phyloP scores from a whole-genome alignment of 2,113 vertebrate genomes.

The Aspidoscelis tigris region DNA sequence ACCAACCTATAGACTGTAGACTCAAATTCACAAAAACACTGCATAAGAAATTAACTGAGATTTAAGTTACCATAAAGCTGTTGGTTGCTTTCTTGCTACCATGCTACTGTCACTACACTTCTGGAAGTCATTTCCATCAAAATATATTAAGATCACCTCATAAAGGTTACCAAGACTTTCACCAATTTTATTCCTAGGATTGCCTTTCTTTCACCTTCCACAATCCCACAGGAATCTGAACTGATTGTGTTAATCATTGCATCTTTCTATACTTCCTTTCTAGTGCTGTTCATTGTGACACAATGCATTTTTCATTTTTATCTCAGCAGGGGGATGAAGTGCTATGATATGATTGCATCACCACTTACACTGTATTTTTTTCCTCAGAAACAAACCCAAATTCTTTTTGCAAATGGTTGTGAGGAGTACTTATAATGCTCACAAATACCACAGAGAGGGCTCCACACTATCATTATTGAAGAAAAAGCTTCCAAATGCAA shows the following conservation, averaged over 20 bases:
- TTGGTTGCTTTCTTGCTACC: too few species aligned
- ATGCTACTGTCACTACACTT: neutral
- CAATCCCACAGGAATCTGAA: neutral
- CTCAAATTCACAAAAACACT: too few species aligned
- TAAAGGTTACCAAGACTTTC: neutral
- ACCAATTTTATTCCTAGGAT: too few species aligned
- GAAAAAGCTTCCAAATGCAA: constrained; percentile 20
- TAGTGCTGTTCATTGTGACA: constrained; percentile 6
- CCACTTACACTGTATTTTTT: neutral
- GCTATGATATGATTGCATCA: accelerated
- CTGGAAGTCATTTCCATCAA: constrained; percentile 11
- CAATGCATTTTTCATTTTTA: neutral
- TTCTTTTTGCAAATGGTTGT: neutral
- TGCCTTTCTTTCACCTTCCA: too few species aligned
- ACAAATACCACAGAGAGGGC: neutral
- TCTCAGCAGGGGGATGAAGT: neutral
- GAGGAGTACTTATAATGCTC: neutral
- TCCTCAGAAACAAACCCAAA: neutral
- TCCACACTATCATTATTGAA: neutral
- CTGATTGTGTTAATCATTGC: neutral
- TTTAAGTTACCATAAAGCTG: too few species aligned
- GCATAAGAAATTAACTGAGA: too few species aligned
- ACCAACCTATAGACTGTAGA: too few species aligned
- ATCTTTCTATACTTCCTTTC: too few species aligned
- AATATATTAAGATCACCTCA: neutral